These are phyloP conservation scores for Pygocentrus nattereri DNA, from an alignment of 2,797 vertebrate species.

Conservation along the genomic window DNA sequence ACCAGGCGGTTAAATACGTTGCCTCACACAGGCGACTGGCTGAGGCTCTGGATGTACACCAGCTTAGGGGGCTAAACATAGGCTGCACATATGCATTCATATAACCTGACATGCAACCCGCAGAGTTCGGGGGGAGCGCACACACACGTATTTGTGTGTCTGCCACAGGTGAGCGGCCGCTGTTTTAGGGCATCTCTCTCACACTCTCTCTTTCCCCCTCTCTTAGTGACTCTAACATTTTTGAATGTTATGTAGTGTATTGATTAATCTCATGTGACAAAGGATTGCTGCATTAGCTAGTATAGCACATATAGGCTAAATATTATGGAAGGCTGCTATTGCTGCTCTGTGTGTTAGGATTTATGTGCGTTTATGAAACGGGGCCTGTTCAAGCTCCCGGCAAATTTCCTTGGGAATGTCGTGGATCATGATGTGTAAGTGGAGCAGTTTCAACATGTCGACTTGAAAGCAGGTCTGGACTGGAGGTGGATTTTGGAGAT, in stretches of 20 bases:
- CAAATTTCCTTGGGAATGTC: slow-evolving; percentile 25
- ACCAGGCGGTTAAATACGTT: slow-evolving; percentile 3
- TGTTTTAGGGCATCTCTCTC: slow-evolving; percentile 28
- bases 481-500: slow-evolving; percentile 26
- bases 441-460: slow-evolving; percentile 47
- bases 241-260: neutral
- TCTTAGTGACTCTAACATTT: neutral
- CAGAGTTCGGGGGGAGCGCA: neutral
- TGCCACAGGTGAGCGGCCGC: slow-evolving; percentile 40
- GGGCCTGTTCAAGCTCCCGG: slow-evolving; percentile 6
- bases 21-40: neutral
- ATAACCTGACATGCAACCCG: slow-evolving; percentile 15
- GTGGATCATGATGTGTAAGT: slow-evolving; percentile 20
- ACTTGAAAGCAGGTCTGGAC: slow-evolving; percentile 42
- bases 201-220: neutral
- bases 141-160: slow-evolving; percentile 16
- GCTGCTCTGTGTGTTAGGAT: neutral
- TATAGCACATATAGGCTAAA: neutral
- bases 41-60: slow-evolving; percentile 9
- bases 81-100: slow-evolving; percentile 33
- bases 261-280: too few relatives aligned
- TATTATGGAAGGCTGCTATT: neutral
- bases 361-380: neutral
- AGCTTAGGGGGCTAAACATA: neutral
- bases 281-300: neutral